Evolutionary conservation across 2,113 vertebrate species (phyloP).

Genomic region (Desmodus rotundus): DNA sequence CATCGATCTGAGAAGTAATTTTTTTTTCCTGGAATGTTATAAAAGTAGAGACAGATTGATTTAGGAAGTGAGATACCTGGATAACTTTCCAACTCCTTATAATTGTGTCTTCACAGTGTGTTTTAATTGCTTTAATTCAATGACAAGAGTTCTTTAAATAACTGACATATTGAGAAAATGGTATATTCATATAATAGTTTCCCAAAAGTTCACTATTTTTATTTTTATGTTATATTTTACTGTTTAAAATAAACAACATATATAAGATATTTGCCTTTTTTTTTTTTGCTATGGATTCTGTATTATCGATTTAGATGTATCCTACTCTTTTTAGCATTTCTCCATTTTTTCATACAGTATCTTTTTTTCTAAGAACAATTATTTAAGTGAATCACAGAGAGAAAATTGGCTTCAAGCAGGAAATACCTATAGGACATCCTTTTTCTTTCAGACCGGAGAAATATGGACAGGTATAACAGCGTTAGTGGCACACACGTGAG

Average conservation of each 20-base stretch:
- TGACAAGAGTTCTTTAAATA: background rate
- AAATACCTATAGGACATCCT: background rate
- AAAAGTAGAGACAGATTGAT: constrained; percentile 23
- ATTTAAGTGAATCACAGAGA: background rate
- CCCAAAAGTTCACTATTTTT: background rate
- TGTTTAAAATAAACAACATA: background rate
- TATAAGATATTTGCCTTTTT: background rate
- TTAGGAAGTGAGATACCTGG: background rate
- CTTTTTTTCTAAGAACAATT: background rate
- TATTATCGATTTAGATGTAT: background rate
- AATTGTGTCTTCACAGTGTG: background rate
- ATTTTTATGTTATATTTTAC: background rate
- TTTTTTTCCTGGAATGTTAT: background rate
- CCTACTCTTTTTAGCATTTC: background rate
- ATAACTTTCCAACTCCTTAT: background rate
- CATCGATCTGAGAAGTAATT: background rate
- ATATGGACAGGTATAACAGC: background rate
- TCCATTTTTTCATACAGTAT: background rate
- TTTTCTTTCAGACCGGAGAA: background rate
- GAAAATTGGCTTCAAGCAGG: background rate
- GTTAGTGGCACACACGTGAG: background rate
- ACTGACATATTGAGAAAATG: background rate
- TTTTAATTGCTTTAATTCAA: constrained; percentile 27
- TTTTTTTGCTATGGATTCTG: background rate
- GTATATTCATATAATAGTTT: background rate